phyloP scores from a whole-genome alignment of 2,113 vertebrate genomes.

The Ciconia maguari region DNA sequence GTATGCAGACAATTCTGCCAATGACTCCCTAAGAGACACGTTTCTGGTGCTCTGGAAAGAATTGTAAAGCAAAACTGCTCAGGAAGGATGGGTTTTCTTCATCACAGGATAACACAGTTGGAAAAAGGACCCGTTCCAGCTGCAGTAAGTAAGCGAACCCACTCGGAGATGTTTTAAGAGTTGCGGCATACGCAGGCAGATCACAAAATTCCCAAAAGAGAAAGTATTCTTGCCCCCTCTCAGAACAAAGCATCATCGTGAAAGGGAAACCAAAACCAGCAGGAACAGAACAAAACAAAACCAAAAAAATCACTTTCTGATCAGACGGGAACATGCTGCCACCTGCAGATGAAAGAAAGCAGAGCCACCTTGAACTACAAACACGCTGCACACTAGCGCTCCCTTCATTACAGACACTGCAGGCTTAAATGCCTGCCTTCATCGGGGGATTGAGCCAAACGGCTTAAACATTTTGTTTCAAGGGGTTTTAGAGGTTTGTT shows the following conservation, averaged over 20 bases:
- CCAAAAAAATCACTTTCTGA: neutral
- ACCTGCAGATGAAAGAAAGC: constrained; percentile 42
- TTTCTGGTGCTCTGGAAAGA: neutral
- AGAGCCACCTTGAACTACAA: neutral
- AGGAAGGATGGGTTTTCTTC: neutral
- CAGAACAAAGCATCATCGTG: neutral
- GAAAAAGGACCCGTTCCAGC: neutral
- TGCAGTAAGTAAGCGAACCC: neutral
- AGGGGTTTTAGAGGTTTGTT: neutral
- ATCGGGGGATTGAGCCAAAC: neutral
- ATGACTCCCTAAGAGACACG: neutral
- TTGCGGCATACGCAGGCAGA: rapidly evolving
- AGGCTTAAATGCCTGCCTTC: neutral
- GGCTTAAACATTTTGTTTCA: neutral
- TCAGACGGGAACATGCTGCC: constrained; percentile 45
- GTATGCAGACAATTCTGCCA: neutral
- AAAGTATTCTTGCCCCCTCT: neutral
- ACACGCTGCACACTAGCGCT: neutral
- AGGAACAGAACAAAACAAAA: neutral
- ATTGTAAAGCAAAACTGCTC: neutral
- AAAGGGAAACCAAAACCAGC: neutral
- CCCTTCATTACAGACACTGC: neutral
- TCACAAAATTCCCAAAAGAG: neutral
- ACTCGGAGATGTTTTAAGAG: neutral
- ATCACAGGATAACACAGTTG: rapidly evolving